phyloP scores from a whole-genome alignment of 2,888 invertebrate species.

The Teinopalpus imperialis region DNA sequence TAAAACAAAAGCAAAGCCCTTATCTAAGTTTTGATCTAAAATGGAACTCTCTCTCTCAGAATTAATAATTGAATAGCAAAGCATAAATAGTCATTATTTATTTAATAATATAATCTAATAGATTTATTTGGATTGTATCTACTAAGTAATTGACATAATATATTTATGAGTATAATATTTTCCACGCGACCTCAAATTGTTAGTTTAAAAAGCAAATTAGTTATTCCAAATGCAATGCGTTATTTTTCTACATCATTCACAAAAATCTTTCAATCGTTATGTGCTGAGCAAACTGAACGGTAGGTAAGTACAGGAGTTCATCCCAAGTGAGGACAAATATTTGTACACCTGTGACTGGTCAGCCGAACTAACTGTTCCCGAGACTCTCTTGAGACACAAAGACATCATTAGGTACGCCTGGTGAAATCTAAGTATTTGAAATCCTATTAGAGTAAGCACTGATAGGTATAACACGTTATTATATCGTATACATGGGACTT shows the following conservation, averaged over 20 bases:
- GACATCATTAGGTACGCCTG: slow-evolving; percentile 28
- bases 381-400: slow-evolving; percentile 8
- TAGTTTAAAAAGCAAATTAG: too few species aligned
- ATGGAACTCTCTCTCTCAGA: too few species aligned
- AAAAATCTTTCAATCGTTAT: slow-evolving; percentile 13
- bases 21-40: too few species aligned
- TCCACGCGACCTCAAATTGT: neutral
- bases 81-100: too few species aligned
- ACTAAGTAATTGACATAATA: neutral
- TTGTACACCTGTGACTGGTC: slow-evolving; percentile 21
- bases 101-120: too few species aligned
- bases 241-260: neutral
- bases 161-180: neutral
- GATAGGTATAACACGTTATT: too few species aligned
- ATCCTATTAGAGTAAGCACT: slow-evolving; percentile 19
- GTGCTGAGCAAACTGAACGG: slow-evolving; percentile 13
- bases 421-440: slow-evolving; percentile 26
- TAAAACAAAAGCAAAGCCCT: too few species aligned
- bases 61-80: too few species aligned
- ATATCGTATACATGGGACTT: too few species aligned
- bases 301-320: slow-evolving; percentile 3
- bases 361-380: slow-evolving; percentile 14
- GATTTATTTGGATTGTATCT: too few species aligned
- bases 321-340: slow-evolving; percentile 16
- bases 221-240: neutral